These are phyloP conservation scores for Drosophila kuntzei DNA, from an alignment of 2,888 invertebrate genomes.

Conservation along the genomic window DNA sequence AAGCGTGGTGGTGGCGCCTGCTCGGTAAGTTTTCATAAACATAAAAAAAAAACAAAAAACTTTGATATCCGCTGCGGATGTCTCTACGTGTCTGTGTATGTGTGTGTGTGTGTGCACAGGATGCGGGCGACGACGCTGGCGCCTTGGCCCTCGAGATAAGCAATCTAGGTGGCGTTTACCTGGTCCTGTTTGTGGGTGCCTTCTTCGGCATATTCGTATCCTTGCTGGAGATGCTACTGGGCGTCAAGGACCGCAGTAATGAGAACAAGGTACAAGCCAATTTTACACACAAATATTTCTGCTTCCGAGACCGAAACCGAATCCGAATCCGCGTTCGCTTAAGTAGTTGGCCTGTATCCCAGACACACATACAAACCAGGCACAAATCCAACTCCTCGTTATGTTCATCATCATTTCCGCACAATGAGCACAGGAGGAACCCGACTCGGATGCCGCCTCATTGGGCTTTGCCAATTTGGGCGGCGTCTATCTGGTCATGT, in stretches of 20 bases:
- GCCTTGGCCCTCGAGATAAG: slow-evolving; percentile 87
- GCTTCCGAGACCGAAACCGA: slow-evolving; percentile 1
- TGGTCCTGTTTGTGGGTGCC: slow-evolving; percentile 87
- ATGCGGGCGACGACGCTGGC: slow-evolving; percentile 79
- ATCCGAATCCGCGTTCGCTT: slow-evolving; percentile 3
- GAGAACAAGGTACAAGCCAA: slow-evolving; percentile 82
- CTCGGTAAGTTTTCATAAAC: slow-evolving; percentile 86
- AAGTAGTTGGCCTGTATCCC: slow-evolving; percentile 56
- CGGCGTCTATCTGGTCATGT: slow-evolving; percentile 88
- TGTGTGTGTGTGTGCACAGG: slow-evolving; percentile 72
- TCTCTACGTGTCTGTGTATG: slow-evolving; percentile 17
- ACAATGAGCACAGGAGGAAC: slow-evolving; percentile 60
- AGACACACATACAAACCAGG: slow-evolving; percentile 34
- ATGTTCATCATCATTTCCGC: slow-evolving; percentile 48
- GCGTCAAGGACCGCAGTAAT: slow-evolving; percentile 82
- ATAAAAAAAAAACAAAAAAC: background rate
- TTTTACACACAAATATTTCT: slow-evolving; percentile 2
- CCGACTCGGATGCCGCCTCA: slow-evolving; percentile 84
- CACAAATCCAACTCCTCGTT: slow-evolving; percentile 6
- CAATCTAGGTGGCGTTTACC: slow-evolving; percentile 89
- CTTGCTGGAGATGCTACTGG: slow-evolving; percentile 83
- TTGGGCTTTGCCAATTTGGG: slow-evolving; percentile 89
- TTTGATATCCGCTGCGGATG: slow-evolving; percentile 12
- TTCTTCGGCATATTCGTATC: slow-evolving; percentile 83
- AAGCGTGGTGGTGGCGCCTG: slow-evolving; percentile 91